phyloP scores from a whole-genome alignment of 2,113 vertebrate species.

The Drymodes brunneopygia region DNA sequence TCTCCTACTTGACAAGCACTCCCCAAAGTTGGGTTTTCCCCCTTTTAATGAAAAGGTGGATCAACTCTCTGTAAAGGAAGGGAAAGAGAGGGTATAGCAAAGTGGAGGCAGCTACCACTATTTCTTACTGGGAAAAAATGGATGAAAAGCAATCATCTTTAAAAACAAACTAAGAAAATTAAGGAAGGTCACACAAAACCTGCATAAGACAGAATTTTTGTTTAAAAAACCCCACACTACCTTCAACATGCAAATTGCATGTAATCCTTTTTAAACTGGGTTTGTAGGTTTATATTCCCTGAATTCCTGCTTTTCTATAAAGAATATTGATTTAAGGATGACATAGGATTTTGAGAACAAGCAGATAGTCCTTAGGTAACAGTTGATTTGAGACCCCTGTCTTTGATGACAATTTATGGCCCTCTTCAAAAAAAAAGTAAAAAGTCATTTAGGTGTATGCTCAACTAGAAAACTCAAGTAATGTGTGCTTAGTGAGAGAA shows the following conservation, averaged over 20 bases:
- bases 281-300: neutral
- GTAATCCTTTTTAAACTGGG: neutral
- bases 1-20: neutral
- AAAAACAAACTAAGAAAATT: neutral
- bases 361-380: neutral
- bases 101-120: neutral
- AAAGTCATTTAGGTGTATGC: conserved; percentile 22
- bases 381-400: neutral
- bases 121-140: neutral
- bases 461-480: conserved; percentile 26
- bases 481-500: neutral
- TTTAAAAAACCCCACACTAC: neutral
- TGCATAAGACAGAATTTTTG: neutral
- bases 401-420: conserved; percentile 17
- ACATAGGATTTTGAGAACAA: neutral
- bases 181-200: neutral
- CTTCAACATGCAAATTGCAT: neutral
- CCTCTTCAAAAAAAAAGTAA: neutral
- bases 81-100: neutral
- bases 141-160: neutral
- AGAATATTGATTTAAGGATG: neutral
- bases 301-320: neutral
- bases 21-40: neutral
- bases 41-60: neutral
- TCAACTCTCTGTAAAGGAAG: neutral